Base-by-base conservation (phyloP, 1,140 invertebrate genomes). In the Glomeris maerens region DNA sequence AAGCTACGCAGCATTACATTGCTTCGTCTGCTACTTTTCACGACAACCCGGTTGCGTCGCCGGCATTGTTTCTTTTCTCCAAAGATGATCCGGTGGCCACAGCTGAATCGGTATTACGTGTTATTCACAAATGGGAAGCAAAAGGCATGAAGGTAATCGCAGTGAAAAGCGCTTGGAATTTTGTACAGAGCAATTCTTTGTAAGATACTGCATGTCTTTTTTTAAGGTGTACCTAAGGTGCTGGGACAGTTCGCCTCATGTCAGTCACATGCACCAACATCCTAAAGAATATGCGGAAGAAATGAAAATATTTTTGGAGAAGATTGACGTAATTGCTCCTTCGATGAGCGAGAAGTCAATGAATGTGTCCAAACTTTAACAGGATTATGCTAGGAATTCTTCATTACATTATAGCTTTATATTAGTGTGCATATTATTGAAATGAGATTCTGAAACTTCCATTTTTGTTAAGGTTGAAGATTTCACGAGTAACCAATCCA, bases 201-300 rank as follows among this genome's bases (percentile, higher is more conserved):
- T n/a, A n/a, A n/a, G n/a, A n/a, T n/a, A n/a, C n/a, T n/a, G n/a
- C n/a, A n/a, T n/a, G n/a, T n/a, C n/a, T n/a, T n/a, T n/a, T n/a
- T n/a, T n/a, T n/a, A n/a, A n/a, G n/a, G n/a, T n/a, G n/a, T 78
- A 77, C 3, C 75, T 78, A 60, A 86, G 87, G 59, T 79, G 80
- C 64, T 92, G 83, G 75, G 78, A 84, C 28, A 74, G 80, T 46
- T 88, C 87, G 0, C 78, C 79, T 2, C 89, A 93, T 65, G 87
- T 91, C 20, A 78, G 78, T 45, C 87, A 91, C 63, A 82, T 77
- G 56, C 73, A 70, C 1, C 76, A 77, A 51, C 78, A 93, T 66
- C 78, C 76, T 14, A 77, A 85, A 51, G 85, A 91, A 63, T 92
- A 93, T 66, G 64, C 81, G 7, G 69, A 72, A 17, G 74, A 79